Percentiles rank a stretch among this genome's conserved stretches.
phyloP scores from a whole-genome alignment of 2,888 invertebrate species.

The Frankliniella intonsa region DNA sequence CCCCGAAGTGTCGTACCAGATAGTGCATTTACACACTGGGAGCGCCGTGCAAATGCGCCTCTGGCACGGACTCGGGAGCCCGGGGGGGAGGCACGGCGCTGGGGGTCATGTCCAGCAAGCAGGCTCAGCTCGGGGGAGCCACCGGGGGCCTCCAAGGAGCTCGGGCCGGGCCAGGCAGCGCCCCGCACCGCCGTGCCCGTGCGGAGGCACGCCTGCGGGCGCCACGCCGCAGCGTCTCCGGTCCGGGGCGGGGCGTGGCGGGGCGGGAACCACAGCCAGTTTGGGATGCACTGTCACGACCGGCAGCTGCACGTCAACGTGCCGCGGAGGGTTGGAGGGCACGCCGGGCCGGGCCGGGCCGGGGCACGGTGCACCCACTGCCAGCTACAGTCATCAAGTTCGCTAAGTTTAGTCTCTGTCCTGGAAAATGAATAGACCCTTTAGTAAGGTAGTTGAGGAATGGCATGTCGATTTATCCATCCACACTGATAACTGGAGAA shows the following conservation, averaged over 20 bases:
- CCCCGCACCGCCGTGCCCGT: background rate
- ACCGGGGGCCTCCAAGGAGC: constrained; percentile 41
- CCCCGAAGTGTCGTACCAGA: constrained; percentile 97
- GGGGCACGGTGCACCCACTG: too few species aligned
- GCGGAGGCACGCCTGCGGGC: background rate
- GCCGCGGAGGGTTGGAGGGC: too few species aligned
- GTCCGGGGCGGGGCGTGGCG: background rate
- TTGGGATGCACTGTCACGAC: too few species aligned
- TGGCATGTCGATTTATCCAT: too few species aligned
- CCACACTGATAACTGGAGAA: too few species aligned
- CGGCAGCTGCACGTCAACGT: too few species aligned
- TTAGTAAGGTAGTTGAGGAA: too few species aligned
- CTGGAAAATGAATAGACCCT: too few species aligned
- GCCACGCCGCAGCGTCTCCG: background rate
- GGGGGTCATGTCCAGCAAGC: constrained; percentile 10
- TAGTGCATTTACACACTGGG: constrained; percentile 94
- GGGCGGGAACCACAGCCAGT: background rate
- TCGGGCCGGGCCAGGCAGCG: background rate
- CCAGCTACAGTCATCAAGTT: too few species aligned
- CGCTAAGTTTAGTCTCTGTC: too few species aligned
- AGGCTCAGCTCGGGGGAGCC: constrained; percentile 48
- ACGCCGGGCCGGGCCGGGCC: too few species aligned
- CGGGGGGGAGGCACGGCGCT: background rate
- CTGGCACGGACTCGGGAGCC: constrained; percentile 92
- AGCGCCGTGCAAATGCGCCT: constrained; percentile 88